phyloP scores from a whole-genome alignment of 2,113 vertebrate genomes.

The Acanthochromis polyacanthus region DNA sequence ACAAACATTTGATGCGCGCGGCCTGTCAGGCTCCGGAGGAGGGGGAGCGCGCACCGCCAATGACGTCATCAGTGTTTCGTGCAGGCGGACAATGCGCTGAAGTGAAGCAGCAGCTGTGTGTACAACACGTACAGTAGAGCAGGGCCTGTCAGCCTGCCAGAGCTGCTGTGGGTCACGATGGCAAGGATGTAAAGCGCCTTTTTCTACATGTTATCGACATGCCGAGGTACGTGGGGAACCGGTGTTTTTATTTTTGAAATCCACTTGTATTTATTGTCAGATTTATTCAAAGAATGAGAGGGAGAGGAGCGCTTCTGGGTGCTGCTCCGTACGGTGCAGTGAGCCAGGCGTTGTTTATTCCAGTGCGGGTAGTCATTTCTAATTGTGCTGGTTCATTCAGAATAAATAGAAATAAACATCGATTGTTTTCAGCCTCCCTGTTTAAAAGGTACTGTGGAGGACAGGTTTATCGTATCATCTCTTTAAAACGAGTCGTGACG shows the following conservation, averaged over 20 bases:
- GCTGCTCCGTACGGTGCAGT: conserved; percentile 8
- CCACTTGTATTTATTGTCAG: neutral
- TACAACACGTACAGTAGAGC: neutral
- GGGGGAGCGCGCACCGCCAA: neutral
- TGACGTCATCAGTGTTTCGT: conserved; percentile 59
- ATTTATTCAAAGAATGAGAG: too few species aligned
- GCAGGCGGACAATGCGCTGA: conserved; percentile 13
- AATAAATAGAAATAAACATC: too few species aligned
- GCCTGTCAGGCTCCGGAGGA: too few species aligned
- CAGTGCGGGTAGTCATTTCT: neutral
- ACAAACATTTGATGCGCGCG: conserved; percentile 2
- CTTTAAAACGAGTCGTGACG: conserved; percentile 31
- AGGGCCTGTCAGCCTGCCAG: conserved; percentile 19
- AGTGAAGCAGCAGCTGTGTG: conserved; percentile 56
- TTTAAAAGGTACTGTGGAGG: too few species aligned
- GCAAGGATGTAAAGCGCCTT: neutral
- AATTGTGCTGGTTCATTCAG: too few species aligned
- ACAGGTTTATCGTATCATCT: neutral
- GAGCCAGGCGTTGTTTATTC: conserved; percentile 13
- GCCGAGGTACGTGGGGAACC: conserved; percentile 31
- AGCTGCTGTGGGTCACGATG: neutral
- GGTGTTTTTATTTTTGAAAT: neutral
- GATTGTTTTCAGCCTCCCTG: neutral
- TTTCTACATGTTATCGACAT: conserved; percentile 8
- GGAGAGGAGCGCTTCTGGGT: neutral